Percentiles rank a stretch among this genome's conserved stretches.
Conservation (phyloP, 2,888 invertebrate genomes). For the Trachelus stipa region DNA sequence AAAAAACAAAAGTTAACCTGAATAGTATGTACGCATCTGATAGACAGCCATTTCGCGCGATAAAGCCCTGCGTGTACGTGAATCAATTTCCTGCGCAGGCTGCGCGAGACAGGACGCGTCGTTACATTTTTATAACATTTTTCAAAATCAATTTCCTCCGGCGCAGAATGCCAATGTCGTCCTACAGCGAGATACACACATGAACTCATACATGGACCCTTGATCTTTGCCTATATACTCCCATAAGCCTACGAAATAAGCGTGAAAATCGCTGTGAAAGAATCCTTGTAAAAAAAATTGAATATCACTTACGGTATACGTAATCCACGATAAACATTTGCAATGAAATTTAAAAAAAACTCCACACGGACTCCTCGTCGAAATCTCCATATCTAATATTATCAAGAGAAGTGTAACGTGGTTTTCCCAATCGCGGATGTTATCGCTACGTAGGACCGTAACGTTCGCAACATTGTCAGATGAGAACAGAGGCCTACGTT, state of each 20-base stretch:
- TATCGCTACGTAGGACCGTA: neutral
- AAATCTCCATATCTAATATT: neutral
- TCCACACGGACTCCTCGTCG: neutral
- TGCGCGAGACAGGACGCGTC: constrained; percentile 22
- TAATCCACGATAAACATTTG: neutral
- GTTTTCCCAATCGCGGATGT: neutral
- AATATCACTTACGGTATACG: neutral
- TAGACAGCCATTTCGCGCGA: neutral
- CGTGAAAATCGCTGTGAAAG: neutral
- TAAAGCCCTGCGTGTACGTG: constrained; percentile 17
- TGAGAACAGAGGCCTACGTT: neutral
- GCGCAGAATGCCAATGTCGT: neutral
- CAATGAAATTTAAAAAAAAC: no score
- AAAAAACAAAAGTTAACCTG: neutral
- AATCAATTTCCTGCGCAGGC: constrained; percentile 29
- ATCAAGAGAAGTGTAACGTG: neutral
- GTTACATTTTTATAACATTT: constrained; percentile 20
- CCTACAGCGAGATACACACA: neutral
- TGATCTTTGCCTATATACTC: neutral
- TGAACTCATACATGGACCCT: neutral
- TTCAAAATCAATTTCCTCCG: constrained; percentile 22
- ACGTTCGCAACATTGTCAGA: neutral
- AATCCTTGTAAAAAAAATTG: neutral
- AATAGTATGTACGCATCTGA: neutral
- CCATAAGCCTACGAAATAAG: neutral